phyloP scores from a whole-genome alignment of 1,140 invertebrate genomes.

The Musca domestica region DNA sequence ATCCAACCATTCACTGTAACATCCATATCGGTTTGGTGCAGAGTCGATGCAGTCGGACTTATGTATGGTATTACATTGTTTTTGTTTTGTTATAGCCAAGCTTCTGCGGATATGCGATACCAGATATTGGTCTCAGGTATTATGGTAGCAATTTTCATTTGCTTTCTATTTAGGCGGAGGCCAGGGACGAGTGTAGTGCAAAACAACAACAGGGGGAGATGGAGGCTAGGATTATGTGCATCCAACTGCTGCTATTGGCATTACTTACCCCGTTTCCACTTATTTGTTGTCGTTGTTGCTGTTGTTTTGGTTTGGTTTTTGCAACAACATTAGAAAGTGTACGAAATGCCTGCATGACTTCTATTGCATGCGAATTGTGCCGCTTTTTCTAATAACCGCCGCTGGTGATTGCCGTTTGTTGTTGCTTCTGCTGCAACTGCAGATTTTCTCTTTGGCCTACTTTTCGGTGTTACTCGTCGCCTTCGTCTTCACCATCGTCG shows the following conservation, averaged over 20 bases:
- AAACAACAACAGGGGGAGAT: background rate
- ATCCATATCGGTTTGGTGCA: no score
- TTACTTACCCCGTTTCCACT: no score
- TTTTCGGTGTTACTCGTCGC: background rate
- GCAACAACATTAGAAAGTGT: constrained; percentile 20
- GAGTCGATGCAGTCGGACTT: no score
- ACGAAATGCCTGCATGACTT: constrained; percentile 15
- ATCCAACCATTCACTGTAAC: no score
- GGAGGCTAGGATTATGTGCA: background rate
- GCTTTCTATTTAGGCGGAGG: constrained; percentile 2
- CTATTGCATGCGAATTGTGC: background rate
- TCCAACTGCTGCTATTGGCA: background rate
- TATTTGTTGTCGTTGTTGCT: background rate
- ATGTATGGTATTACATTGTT: no score
- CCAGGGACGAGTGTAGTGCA: background rate
- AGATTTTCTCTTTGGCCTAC: constrained; percentile 18
- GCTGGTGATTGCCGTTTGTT: background rate
- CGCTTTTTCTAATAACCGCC: background rate
- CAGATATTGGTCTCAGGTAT: background rate
- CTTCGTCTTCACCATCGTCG: no score
- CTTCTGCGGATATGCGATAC: constrained; percentile 16
- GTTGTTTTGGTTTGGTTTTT: background rate
- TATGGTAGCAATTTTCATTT: constrained; percentile 1
- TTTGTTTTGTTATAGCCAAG: background rate
- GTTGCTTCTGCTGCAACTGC: background rate